Percentiles rank a stretch among this genome's conserved stretches.
These are phyloP conservation scores for Abrostola tripartita DNA, from an alignment of 2,888 invertebrate genomes.

Conservation along the genomic window DNA sequence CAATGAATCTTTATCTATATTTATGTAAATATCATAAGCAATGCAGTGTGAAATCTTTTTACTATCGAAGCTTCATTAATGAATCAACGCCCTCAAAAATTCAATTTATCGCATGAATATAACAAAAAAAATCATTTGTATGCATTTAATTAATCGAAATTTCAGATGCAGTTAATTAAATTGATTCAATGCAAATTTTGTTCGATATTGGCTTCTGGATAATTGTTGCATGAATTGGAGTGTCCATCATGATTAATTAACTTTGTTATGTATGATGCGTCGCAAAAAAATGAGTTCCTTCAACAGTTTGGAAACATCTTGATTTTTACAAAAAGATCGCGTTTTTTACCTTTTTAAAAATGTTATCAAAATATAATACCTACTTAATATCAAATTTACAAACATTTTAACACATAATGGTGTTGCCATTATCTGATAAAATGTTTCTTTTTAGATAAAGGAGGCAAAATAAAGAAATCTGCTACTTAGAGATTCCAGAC, in stretches of 20 bases:
- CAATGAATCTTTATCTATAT: not conserved
- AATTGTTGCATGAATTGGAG: not conserved
- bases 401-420: no score
- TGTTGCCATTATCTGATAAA: no score
- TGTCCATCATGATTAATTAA: constrained; percentile 6
- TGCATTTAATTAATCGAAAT: not conserved
- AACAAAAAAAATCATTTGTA: not conserved
- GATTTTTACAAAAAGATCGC: no score
- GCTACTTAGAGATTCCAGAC: no score
- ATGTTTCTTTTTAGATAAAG: no score
- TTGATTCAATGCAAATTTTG: constrained; percentile 3
- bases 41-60: no score
- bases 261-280: not conserved
- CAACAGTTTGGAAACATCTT: no score
- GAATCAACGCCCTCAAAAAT: not conserved
- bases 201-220: not conserved
- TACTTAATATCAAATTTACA: no score
- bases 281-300: not conserved
- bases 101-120: not conserved
- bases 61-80: no score
- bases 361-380: no score
- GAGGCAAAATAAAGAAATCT: no score
- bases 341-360: no score
- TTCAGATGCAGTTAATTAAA: constrained; percentile 3
- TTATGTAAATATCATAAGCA: not conserved